Conservation (phyloP, 2,113 vertebrate species). For the Chinchilla lanigera region DNA sequence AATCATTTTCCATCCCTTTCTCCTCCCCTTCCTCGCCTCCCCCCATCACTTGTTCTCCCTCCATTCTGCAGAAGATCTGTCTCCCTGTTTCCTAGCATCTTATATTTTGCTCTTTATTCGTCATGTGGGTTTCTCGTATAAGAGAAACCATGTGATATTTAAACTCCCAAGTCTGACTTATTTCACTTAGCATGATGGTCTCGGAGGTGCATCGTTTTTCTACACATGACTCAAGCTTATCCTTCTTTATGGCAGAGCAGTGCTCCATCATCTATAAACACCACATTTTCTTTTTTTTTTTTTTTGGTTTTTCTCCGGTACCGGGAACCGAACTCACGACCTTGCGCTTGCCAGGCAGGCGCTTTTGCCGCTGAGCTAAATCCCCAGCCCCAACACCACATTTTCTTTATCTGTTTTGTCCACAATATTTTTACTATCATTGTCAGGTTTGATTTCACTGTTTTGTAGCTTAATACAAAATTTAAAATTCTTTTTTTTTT, state of each 20-base stretch:
- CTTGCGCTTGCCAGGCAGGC: too few species aligned
- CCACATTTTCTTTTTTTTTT: neutral
- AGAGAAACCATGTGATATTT: neutral
- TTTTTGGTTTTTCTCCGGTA: too few species aligned
- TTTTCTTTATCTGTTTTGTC: neutral
- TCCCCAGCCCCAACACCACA: too few species aligned
- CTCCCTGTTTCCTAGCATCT: neutral
- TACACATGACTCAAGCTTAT: neutral
- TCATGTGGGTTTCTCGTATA: neutral
- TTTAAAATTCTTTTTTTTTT: neutral
- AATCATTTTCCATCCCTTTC: neutral
- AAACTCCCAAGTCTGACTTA: neutral
- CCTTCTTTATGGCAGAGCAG: neutral
- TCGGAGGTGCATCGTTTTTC: neutral
- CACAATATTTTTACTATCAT: neutral
- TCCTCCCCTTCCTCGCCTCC: neutral
- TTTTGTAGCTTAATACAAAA: neutral
- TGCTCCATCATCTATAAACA: too few species aligned
- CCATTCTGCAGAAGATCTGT: neutral
- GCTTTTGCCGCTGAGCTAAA: too few species aligned
- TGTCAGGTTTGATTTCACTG: neutral
- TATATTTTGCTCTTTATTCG: neutral
- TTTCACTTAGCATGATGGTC: neutral
- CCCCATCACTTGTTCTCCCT: neutral
- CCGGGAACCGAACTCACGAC: too few species aligned